These are phyloP conservation scores for Baryphthengus martii DNA, from an alignment of 2,113 vertebrate species.

Conservation along the genomic window DNA sequence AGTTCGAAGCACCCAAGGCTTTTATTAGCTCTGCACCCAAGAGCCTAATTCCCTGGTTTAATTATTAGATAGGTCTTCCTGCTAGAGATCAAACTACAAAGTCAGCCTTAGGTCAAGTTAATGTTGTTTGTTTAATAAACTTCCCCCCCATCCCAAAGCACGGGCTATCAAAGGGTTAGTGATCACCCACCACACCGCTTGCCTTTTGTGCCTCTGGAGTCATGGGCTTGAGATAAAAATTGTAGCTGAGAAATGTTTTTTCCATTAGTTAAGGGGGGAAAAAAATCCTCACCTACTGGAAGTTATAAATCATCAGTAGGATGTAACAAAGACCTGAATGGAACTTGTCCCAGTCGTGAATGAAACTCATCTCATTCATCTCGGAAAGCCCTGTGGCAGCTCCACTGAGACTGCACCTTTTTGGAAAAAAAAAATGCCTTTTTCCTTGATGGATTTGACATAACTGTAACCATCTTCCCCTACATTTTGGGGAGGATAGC, in stretches of 20 bases:
- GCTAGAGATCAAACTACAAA: conserved; percentile 50
- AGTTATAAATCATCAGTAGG: background rate
- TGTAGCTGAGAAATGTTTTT: background rate
- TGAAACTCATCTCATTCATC: conserved; percentile 17
- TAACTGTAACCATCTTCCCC: background rate
- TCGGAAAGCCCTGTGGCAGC: background rate
- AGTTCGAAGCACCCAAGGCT: background rate
- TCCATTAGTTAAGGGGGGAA: background rate
- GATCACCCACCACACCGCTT: background rate
- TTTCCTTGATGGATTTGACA: background rate
- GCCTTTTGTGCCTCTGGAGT: background rate
- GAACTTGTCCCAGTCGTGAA: conserved; percentile 8
- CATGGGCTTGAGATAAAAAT: background rate
- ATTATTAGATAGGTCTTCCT: conserved; percentile 50
- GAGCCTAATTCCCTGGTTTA: conserved; percentile 45
- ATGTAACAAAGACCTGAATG: background rate
- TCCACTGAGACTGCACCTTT: background rate
- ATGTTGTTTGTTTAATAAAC: conserved; percentile 14
- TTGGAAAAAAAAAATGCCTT: background rate
- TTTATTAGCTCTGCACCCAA: conserved; percentile 28
- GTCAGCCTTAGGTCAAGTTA: conserved; percentile 43
- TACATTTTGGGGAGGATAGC: background rate
- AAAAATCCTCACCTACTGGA: background rate
- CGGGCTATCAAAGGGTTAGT: background rate
- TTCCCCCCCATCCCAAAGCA: conserved; percentile 13